These are phyloP conservation scores for Drosophila busckii DNA, from an alignment of 1,140 invertebrate species.

Conservation along the genomic window DNA sequence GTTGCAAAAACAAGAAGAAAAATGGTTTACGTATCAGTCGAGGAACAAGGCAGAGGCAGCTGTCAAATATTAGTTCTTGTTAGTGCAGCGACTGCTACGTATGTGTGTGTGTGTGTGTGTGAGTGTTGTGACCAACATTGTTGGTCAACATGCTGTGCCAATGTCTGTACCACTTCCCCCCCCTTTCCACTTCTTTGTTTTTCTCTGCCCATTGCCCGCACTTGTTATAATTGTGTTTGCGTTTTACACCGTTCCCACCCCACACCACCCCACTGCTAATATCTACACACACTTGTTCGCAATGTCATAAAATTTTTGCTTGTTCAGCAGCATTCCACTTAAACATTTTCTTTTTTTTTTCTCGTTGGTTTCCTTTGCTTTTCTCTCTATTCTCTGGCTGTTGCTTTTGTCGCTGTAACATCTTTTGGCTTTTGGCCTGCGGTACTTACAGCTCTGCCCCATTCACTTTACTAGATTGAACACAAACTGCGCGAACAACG, in stretches of 20 bases:
- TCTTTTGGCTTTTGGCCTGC: conserved; percentile 41
- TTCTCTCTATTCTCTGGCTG: not conserved
- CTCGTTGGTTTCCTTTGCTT: not conserved
- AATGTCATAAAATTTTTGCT: conserved; percentile 58
- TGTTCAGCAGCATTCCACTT: conserved; percentile 49
- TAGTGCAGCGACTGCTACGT: conserved; percentile 15
- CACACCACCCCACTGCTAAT: too few relatives aligned
- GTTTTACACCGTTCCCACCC: too few relatives aligned
- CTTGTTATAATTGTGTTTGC: too few relatives aligned
- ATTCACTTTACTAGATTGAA: conserved; percentile 39
- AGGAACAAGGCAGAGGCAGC: conserved; percentile 27
- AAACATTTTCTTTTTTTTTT: not conserved
- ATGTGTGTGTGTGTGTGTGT: conserved; percentile 7
- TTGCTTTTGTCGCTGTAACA: conserved; percentile 7
- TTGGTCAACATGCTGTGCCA: conserved; percentile 63
- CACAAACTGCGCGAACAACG: conserved; percentile 17
- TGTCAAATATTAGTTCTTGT: conserved; percentile 49
- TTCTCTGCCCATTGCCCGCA: too few relatives aligned
- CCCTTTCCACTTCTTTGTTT: not conserved
- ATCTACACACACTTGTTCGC: conserved; percentile 36
- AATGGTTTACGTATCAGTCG: not conserved
- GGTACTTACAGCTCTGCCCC: conserved; percentile 21
- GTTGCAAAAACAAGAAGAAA: not conserved
- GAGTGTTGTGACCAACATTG: conserved; percentile 71
- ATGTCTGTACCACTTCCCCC: conserved; percentile 6